Evolutionary conservation across 1,140 invertebrate species (phyloP), one percentile per base, ranked within the genome.

Genomic region (Euwallacea fornicatus): DNA sequence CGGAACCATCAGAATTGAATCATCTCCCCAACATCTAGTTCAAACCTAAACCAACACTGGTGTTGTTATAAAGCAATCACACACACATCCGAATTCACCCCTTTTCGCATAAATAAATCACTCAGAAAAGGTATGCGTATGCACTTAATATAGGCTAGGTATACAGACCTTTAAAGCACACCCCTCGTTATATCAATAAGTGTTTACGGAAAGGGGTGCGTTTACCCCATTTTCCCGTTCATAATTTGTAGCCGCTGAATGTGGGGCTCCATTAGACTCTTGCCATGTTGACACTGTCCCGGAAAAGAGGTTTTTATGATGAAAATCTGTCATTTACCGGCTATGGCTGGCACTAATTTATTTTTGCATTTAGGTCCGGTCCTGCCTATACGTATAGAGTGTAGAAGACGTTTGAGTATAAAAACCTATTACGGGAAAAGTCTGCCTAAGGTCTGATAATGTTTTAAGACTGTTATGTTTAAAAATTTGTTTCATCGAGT

Each of bases 171-270:
- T 66, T 33, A 46, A 62, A 60, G 33, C 46, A 53, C 11, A 10
- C 47, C 47, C 60, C 67, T 63, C 59, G 66, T 69, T 63, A 62
- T 62, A 62, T 69, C 59, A 62, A 69, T 69, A 69, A 69, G 67
- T 69, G 67, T 69, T 69, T 69, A 55, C 59, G 58, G 67, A 69
- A 63, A 59, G 59, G 67, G 60, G 59, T 55, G 67, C 67, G 58
- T 69, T 69, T 63, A 69, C 67, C 67, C 67, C 67, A 69, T 69
- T 69, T 62, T 53, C 67, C 67, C 42, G 43, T 59, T 68, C 50
- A 68, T 68, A 68, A 68, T 68, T 68, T 66, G 53, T 66, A 58
- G 46, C 65, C 65, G 53, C 8, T 58, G 53, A 66, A 58, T 58
- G 46, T 56, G 44, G 53, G 44, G 65, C 58, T 61, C 56, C 66